Percentiles rank a stretch among this genome's conserved stretches.
Conservation (phyloP, 2,797 vertebrate genomes). For the Enteromius anoplus region DNA sequence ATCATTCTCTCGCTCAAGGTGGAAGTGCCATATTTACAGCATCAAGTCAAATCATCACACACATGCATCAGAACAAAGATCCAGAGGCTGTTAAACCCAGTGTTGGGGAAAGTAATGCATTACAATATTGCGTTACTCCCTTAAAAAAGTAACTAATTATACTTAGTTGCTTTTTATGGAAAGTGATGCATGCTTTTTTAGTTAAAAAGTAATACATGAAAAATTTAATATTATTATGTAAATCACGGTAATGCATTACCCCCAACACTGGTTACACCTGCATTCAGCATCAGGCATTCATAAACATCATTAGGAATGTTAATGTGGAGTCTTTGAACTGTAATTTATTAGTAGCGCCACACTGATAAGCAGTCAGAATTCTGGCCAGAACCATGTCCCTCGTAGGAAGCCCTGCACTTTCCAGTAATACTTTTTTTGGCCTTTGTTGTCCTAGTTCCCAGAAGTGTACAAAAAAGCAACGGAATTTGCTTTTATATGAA, state of each 20-base stretch:
- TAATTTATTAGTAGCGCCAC: neutral
- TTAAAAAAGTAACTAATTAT: too few species aligned
- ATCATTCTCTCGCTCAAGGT: neutral
- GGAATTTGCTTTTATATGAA: constrained; percentile 9
- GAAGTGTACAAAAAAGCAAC: constrained; percentile 19
- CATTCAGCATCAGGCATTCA: neutral
- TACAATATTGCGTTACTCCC: too few species aligned
- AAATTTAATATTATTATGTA: too few species aligned
- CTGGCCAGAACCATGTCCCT: neutral
- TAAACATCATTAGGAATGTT: neutral
- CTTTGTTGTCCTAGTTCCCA: constrained; percentile 38
- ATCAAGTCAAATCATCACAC: constrained; percentile 14
- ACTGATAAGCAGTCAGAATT: constrained; percentile 22
- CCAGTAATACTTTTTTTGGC: constrained; percentile 26
- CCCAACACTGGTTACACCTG: neutral
- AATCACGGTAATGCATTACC: too few species aligned
- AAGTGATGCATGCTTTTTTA: too few species aligned
- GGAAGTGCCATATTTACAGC: constrained; percentile 12
- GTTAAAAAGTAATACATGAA: too few species aligned
- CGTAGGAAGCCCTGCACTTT: neutral
- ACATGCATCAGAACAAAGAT: neutral
- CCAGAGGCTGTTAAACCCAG: neutral
- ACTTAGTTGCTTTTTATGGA: too few species aligned
- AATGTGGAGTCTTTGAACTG: constrained; percentile 10
- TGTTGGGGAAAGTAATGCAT: too few species aligned